Conservation (phyloP, 2,113 vertebrate species). For the Ceratotherium simum region DNA sequence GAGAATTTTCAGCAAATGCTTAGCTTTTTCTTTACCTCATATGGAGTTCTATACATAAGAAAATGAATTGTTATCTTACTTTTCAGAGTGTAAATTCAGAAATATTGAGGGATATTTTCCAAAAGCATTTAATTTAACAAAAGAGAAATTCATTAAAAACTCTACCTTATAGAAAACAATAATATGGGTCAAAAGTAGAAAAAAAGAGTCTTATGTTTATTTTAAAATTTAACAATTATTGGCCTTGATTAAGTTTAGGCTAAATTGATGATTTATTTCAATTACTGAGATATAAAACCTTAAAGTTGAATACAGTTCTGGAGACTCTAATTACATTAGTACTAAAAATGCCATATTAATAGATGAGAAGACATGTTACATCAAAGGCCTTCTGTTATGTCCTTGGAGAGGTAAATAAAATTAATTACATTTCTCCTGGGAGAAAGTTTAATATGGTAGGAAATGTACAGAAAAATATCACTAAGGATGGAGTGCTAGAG, state of each 20-base stretch:
- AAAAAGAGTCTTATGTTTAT: not conserved
- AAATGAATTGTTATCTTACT: not conserved
- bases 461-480: conserved; percentile 68
- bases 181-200: not conserved
- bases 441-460: conserved; percentile 67
- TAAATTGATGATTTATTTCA: conserved; percentile 63
- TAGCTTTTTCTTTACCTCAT: not conserved
- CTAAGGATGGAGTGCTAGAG: not conserved
- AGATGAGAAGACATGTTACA: conserved; percentile 76
- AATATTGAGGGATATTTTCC: not conserved
- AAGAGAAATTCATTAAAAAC: not conserved
- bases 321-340: conserved; percentile 78
- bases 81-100: conserved; percentile 49
- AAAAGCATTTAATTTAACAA: conserved; percentile 22
- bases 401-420: conserved; percentile 82
- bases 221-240: conserved; percentile 56
- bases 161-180: conserved; percentile 9
- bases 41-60: not conserved
- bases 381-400: conserved; percentile 75
- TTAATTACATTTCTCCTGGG: conserved; percentile 76
- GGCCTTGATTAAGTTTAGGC: not conserved
- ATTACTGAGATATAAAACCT: conserved; percentile 64
- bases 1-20: not conserved
- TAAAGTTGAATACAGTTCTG: conserved; percentile 68
- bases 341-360: conserved; percentile 79